Evolutionary conservation across 2,888 invertebrate species (phyloP).

Genomic region (Apotomis betuletana): DNA sequence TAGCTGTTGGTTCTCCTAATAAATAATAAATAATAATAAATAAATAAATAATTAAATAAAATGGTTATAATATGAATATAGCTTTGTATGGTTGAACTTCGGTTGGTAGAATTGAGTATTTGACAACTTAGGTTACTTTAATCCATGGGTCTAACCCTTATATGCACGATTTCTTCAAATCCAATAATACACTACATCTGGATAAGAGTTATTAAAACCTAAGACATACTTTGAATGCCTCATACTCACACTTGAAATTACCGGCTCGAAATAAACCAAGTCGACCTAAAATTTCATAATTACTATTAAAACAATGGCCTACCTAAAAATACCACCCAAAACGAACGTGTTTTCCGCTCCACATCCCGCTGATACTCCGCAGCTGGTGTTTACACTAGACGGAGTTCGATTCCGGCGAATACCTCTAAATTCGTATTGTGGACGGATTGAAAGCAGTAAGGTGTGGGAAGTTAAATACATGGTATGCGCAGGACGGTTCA

Average conservation of each 20-base stretch:
- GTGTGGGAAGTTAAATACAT: conserved; percentile 8
- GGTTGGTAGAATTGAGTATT: no score
- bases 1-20: no score
- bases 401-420: conserved; percentile 39
- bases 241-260: neutral
- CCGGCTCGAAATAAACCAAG: neutral
- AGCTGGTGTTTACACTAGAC: conserved; percentile 37
- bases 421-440: conserved; percentile 34
- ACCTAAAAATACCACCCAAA: conserved; percentile 29
- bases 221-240: no score
- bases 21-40: no score
- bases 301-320: conserved; percentile 26
- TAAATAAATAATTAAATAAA: no score
- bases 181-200: no score
- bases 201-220: no score
- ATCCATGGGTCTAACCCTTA: no score
- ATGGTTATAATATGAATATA: no score
- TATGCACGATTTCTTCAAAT: no score
- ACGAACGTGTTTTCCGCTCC: conserved; percentile 37
- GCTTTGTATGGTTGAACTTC: no score
- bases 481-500: conserved; percentile 8
- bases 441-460: conserved; percentile 37
- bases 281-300: conserved; percentile 25
- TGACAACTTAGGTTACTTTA: no score
- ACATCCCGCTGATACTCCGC: conserved; percentile 32